Conservation (phyloP, 2,113 vertebrate genomes). For the Alces alces region DNA sequence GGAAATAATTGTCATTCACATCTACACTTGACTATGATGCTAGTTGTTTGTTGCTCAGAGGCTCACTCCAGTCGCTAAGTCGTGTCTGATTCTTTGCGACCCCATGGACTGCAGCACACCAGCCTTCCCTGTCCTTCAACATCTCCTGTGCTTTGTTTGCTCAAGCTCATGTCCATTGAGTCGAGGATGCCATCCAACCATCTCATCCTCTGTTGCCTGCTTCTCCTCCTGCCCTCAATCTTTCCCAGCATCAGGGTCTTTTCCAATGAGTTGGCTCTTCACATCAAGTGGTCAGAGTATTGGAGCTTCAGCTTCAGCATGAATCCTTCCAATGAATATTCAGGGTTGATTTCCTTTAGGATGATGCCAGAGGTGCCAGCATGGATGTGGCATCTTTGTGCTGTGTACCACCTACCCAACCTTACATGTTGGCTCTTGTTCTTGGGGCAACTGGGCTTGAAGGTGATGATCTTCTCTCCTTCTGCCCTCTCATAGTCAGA, state of each 20-base stretch:
- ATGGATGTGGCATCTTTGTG: not conserved
- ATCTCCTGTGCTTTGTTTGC: not conserved
- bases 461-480: not conserved
- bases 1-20: not conserved
- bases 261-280: not conserved
- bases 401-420: too few species aligned
- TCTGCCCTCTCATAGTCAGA: conserved; percentile 78
- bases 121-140: not conserved
- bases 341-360: not conserved
- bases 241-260: not conserved
- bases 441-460: not conserved
- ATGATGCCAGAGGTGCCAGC: not conserved
- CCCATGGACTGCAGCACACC: not conserved
- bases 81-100: not conserved
- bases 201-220: not conserved
- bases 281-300: not conserved
- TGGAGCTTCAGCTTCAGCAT: not conserved
- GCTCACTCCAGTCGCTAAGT: not conserved
- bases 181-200: not conserved
- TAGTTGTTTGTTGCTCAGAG: fast-evolving
- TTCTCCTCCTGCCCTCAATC: not conserved
- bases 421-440: not conserved
- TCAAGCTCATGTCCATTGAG: not conserved
- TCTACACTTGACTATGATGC: not conserved
- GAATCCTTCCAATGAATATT: not conserved